Evolutionary conservation across 2,888 invertebrate species (phyloP).

Genomic region (Hybos culiciformis): DNA sequence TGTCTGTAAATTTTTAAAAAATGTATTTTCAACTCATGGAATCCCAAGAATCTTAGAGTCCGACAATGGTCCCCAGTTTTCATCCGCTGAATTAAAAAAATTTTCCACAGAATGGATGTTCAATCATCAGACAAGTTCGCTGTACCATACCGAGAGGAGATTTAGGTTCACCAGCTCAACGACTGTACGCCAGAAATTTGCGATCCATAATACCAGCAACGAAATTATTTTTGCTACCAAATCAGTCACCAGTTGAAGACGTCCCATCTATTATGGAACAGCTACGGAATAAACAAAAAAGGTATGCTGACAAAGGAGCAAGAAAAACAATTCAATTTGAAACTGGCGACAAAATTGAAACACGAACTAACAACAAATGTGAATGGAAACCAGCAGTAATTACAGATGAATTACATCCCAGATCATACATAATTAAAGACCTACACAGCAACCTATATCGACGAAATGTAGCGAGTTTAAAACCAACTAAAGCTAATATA

Average conservation of each 20-base stretch:
- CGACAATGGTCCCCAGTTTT: slow-evolving; percentile 17
- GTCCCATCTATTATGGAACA: background rate
- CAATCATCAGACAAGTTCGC: slow-evolving; percentile 10
- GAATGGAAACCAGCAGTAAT: background rate
- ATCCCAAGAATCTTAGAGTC: slow-evolving; percentile 13
- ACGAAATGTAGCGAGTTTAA: background rate
- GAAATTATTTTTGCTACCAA: background rate
- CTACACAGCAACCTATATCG: background rate
- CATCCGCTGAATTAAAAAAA: slow-evolving; percentile 12
- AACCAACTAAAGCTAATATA: background rate
- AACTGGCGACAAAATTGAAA: background rate
- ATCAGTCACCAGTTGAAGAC: background rate
- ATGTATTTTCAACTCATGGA: slow-evolving; percentile 5
- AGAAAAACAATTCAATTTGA: background rate
- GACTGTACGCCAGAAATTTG: slow-evolving; percentile 4
- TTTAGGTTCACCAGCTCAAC: slow-evolving; percentile 2
- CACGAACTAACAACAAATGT: background rate
- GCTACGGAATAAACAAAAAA: background rate
- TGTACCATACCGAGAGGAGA: slow-evolving; percentile 3
- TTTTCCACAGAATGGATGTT: slow-evolving; percentile 16
- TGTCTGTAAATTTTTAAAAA: slow-evolving; percentile 5
- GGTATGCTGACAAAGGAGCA: background rate
- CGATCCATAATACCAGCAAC: slow-evolving; percentile 1
- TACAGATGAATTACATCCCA: background rate
- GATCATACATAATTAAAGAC: background rate